phyloP scores from a whole-genome alignment of 35 echinoderm and acorn worm species.

The Diadema setosum region DNA sequence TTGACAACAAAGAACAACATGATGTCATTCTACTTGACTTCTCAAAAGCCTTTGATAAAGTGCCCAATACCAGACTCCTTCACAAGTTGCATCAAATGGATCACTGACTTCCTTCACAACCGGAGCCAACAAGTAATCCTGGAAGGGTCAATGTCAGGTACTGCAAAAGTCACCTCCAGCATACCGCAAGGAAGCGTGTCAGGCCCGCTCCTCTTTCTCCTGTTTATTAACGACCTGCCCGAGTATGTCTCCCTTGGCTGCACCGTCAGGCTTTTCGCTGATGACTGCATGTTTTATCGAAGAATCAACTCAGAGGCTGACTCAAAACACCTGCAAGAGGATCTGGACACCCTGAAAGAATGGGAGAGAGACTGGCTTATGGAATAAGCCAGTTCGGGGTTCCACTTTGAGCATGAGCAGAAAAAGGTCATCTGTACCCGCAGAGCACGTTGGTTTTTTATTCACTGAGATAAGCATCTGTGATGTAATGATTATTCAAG shows the following conservation, averaged over 20 bases:
- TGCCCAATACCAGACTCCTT: too few relatives aligned
- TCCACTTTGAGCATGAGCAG: too few relatives aligned
- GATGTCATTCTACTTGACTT: too few relatives aligned
- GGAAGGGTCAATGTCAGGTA: background rate
- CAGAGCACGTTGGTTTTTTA: too few relatives aligned
- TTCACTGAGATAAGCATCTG: too few relatives aligned
- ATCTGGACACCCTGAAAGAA: background rate
- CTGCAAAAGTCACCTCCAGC: background rate
- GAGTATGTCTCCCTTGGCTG: background rate
- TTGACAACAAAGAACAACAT: too few relatives aligned
- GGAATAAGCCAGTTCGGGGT: too few relatives aligned
- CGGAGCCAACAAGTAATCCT: background rate
- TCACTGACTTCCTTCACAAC: background rate
- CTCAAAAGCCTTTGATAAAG: too few relatives aligned
- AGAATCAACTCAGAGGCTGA: background rate
- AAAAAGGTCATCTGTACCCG: too few relatives aligned
- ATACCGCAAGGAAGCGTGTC: background rate
- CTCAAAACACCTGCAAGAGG: background rate
- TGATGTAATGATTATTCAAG: too few relatives aligned
- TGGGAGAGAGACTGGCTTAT: conserved; percentile 16
- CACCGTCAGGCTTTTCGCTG: conserved; percentile 10
- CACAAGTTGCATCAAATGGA: too few relatives aligned
- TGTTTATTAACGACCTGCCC: conserved; percentile 23
- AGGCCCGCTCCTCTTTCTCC: conserved; percentile 26
- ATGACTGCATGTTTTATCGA: conserved; percentile 33